These are phyloP conservation scores for Sebastes glaucus DNA, from an alignment of 2,797 vertebrate species.

Conservation along the genomic window DNA sequence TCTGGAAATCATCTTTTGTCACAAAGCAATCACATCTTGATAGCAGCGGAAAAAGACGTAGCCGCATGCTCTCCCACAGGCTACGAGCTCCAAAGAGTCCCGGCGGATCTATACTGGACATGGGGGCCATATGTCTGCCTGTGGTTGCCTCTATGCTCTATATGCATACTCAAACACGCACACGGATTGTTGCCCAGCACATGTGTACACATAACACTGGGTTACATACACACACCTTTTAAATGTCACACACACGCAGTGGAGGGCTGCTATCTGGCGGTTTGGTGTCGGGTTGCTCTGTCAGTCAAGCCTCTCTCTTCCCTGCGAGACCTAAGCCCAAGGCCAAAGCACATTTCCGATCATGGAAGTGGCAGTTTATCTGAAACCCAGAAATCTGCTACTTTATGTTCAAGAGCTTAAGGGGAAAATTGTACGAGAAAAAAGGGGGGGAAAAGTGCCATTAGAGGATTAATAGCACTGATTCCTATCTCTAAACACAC, in stretches of 20 bases:
- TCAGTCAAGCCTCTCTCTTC: conserved; percentile 35
- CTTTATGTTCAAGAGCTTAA: conserved; percentile 12
- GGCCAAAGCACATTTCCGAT: conserved; percentile 22
- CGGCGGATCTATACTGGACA: conserved; percentile 57
- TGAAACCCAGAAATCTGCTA: conserved; percentile 23
- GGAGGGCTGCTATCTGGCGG: conserved; percentile 15
- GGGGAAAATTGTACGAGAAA: not conserved
- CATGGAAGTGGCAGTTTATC: conserved; percentile 22
- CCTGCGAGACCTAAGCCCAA: conserved; percentile 20
- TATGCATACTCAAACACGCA: conserved; percentile 32
- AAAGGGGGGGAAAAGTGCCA: not conserved
- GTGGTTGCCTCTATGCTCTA: conserved; percentile 58
- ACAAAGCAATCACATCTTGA: conserved; percentile 74
- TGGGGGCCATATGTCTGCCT: conserved; percentile 71
- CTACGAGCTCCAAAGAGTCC: conserved; percentile 58
- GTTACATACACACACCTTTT: conserved; percentile 33
- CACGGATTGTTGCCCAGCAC: conserved; percentile 22
- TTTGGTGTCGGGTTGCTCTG: conserved; percentile 47
- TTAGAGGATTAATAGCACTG: conserved; percentile 49
- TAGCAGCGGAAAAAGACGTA: conserved; percentile 53
- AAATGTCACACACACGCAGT: conserved; percentile 33
- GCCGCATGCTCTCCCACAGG: conserved; percentile 61
- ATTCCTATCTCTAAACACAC: conserved; percentile 53
- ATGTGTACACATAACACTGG: conserved; percentile 10
- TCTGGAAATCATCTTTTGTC: conserved; percentile 70